Evolutionary conservation across 2,888 invertebrate species (phyloP).

Genomic region (Callinectes sapidus): DNA sequence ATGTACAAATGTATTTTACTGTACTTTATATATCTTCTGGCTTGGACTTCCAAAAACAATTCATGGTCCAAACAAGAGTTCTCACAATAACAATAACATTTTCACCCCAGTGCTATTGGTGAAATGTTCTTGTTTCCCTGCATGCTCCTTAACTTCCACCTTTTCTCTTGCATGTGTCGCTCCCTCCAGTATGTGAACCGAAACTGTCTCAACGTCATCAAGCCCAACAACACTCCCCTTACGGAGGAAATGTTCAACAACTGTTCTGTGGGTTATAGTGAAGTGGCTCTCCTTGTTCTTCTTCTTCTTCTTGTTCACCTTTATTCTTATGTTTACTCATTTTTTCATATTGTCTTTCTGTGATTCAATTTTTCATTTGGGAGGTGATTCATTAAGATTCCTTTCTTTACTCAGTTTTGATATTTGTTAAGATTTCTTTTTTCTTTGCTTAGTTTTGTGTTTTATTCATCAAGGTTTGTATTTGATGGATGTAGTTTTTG

Average conservation of each 20-base stretch:
- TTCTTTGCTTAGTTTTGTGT: no score
- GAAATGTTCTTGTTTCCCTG: not conserved
- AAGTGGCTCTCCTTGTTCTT: not conserved
- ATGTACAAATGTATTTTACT: not conserved
- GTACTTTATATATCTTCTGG: not conserved
- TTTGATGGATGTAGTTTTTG: not conserved
- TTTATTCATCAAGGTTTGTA: not conserved
- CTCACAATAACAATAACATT: not conserved
- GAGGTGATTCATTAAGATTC: no score
- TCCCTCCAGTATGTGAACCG: conserved; percentile 62
- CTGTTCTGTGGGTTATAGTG: conserved; percentile 34
- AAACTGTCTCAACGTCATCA: conserved; percentile 74
- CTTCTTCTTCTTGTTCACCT: no score
- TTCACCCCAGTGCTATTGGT: not conserved
- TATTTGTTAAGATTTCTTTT: no score
- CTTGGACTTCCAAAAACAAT: not conserved
- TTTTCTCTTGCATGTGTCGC: conserved; percentile 47
- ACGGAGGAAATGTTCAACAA: conserved; percentile 86
- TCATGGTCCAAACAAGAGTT: not conserved
- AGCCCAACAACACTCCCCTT: conserved; percentile 81
- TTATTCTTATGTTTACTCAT: no score
- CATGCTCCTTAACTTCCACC: not conserved
- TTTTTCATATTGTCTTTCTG: no score
- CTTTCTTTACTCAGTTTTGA: no score
- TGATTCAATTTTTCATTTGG: no score